Base-by-base conservation (phyloP, 2,797 vertebrate species). In the Danio tinwini region DNA sequence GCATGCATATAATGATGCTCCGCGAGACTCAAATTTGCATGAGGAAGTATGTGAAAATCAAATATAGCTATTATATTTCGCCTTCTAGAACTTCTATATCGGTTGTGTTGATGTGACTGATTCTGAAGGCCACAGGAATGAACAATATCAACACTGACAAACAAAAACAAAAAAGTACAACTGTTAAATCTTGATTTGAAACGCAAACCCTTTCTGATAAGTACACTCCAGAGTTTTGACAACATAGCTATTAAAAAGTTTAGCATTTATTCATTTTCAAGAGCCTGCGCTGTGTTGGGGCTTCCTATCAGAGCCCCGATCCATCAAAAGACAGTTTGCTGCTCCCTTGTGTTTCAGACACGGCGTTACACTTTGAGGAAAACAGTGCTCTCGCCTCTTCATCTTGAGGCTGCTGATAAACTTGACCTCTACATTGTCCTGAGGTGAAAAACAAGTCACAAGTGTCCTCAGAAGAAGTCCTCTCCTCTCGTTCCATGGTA, bases 371-470 rank as follows among this genome's bases (percentile, higher is more conserved):
- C 74, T 87, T 90, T 63, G 90, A 29, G 21, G 75, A 90, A 82
- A 96, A 95, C 86, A 95, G 84, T 78, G 93, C 90, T 82, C 89
- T 82, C 10, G 90, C 77, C 82, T 93, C 95, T 68, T 95, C 93
- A 81, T 93, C 92, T 37, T 74, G 89, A 81, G 90, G 88, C 52
- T 71, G 89, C 81, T 90, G 88, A 85, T 80, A 91, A 12, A 75
- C 80, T 71, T 92, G 94, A 81, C 49, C 91, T 85, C 92, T 90
- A 17, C 90, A 93, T 11, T 90, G 91, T 68, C 92, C 87, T 13
- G 92, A 90, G 83, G 90, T 86, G 58, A 88, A 93, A 90, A 90
- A 92, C 63, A 90, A 85, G 81, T 94, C 92, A 83, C 83, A 90
- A 78, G 86, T 73, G 65, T 95, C 92, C 0, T 90, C 82, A 85